Evolutionary conservation across 2,797 vertebrate genomes (phyloP).

Genomic region (Simalia tracyae): DNA sequence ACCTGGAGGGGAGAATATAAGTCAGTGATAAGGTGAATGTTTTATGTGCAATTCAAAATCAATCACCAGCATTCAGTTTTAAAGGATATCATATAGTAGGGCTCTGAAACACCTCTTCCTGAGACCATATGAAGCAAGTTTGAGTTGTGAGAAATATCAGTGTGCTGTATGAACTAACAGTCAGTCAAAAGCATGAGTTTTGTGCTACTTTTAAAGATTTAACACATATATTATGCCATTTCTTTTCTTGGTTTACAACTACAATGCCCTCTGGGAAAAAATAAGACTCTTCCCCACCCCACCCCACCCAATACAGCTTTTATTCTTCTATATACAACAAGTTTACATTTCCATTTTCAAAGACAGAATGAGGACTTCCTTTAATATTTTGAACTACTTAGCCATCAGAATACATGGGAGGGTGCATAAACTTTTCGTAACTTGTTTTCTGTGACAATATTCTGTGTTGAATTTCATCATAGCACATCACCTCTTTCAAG

Average conservation of each 20-base stretch:
- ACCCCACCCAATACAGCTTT: not conserved
- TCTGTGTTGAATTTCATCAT: not conserved
- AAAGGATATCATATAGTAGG: not conserved
- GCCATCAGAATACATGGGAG: fast-evolving
- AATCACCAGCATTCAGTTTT: not conserved
- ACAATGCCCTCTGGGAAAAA: not conserved
- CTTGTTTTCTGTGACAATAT: slow-evolving; percentile 44
- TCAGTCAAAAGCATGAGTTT: not conserved
- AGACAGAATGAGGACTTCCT: not conserved
- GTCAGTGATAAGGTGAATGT: not conserved
- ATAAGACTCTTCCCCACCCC: not conserved
- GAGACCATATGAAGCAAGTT: not conserved
- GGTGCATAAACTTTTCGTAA: slow-evolving; percentile 11
- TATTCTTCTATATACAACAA: not conserved
- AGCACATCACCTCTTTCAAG: slow-evolving; percentile 4
- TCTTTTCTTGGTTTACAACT: not conserved
- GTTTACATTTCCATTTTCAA: not conserved
- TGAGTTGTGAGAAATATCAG: not conserved
- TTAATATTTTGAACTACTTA: fast-evolving
- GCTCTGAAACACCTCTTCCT: not conserved
- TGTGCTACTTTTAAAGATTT: not conserved
- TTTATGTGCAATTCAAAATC: not conserved
- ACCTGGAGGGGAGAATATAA: fast-evolving
- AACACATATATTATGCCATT: not conserved
- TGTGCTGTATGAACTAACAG: not conserved